Evolutionary conservation across 2,797 vertebrate species (phyloP), one percentile per base, ranked within the genome.

Genomic region (Rhynchotus rufescens): DNA sequence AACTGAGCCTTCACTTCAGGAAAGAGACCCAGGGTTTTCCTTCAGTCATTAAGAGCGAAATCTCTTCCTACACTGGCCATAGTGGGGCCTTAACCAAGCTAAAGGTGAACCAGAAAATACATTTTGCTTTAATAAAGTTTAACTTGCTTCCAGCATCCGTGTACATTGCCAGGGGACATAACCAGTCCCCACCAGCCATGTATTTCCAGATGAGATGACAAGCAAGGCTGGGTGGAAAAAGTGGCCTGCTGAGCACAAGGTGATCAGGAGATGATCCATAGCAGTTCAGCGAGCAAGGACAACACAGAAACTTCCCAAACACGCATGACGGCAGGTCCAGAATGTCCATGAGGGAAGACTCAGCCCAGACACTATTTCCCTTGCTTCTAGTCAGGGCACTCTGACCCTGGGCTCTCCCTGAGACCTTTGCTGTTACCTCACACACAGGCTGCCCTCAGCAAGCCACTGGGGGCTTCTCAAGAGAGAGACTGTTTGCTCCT

Each of bases 261-360:
- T 60, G 34, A 88, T 23, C 52, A 47, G 68, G 21, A 91, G 76
- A 52, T 44, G 28, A 56, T 45, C 85, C 64, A 62, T 69, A 91
- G 49, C n/a, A 91, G 66, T 45, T 71, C 73, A 91, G 74, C 11
- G n/a, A 86, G 45, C 36, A 73, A 64, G 23, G 17, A 14, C n/a
- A 79, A 49, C 73, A 40, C 56, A 91, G 38, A 92, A 83, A n/a
- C 16, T 15, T 69, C 26, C 56, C 38, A n/a, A 25, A 68, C 1
- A 1, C 30, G 25, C 15, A 51, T 34, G 25, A 66, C 15, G 32
- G 25, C 22, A 15, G 14, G 51, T 51, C 9, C 26, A 59, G 30
- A 16, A 64, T 2, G 5, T 13, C 51, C 25, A 56, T 0, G 4
- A 73, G 16, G 2, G 2, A 84, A 17, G 17, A 56, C 15, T 68